Evolutionary conservation across 2,888 invertebrate species (phyloP), one percentile per base, ranked within the genome.

Genomic region (Epinotia demarniana): DNA sequence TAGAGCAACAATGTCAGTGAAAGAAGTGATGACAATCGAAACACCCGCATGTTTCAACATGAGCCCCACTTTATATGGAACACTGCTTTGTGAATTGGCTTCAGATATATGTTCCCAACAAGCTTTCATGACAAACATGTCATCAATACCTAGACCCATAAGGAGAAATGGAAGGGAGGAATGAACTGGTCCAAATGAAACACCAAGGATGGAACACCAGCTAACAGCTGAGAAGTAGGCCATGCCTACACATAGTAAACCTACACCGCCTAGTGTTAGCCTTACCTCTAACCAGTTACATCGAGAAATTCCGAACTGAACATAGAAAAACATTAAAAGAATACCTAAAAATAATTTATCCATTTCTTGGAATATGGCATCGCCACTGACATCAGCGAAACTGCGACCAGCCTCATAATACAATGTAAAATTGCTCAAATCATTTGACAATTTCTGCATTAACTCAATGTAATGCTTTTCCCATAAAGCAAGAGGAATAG

Each of bases 41-140:
- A 97, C 96, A 2, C 98, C 98, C 6, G 97, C 97, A 85, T 97
- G 97, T 86, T 96, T 95, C 71, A 97, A 86, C 94, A 96, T 96
- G 58, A 95, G 86, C 0, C 96, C 97, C 71, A 97, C 93, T 88
- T 95, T 95, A 81, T 96, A 95, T n/a, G 95, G 94, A 46, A 96
- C 84, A 79, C 95, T 93, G 80, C 95, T 92, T 73, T 92, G 89
- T 64, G 90, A 88, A 78, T 95, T 92, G 67, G 95, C 91, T 58
- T 92, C 88, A 12, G 95, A 90, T 16, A 96, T 86, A 83, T 96
- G 96, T 77, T 96, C 95, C 96, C 96, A 97, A 84, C 96, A 96
- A 23, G 97, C 96, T 91, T 96, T 95, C 91, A 98, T 97, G 0
- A 98, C 97, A 89, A 98, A 97, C 95, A 97, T 97, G 84, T 98